Evolutionary conservation across 2,113 vertebrate genomes (phyloP), one percentile per base, ranked within the genome.

Genomic region (Sminthopsis crassicaudata): DNA sequence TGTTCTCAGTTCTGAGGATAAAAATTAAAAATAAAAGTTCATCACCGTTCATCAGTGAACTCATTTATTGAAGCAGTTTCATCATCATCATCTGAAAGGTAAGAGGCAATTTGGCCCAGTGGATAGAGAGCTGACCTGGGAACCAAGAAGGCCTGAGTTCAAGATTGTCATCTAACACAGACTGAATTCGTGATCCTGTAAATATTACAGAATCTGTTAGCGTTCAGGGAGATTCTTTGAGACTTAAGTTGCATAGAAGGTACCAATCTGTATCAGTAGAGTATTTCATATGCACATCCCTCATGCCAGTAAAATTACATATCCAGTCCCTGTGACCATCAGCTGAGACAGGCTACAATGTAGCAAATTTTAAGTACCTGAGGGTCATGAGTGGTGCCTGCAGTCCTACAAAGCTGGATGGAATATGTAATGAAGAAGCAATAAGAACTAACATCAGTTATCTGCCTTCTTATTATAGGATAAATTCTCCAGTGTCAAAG

Each of bases 341-440:
- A 51, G 93, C 92, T 53, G 22, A 25, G 53, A 88, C 24, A 91
- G 91, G 57, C 50, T 84, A 52, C 90, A 16, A 9, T 36, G 3
- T 92, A 88, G 46, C 76, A 3, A 55, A 30, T 90, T 50, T 54
- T 92, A 92, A 46, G 8, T 53, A 16, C n/a, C 76, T 95, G 92
- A 48, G 48, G 5, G 84, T 6, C 27, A 8, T 93, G 36, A 95
- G 91, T 48, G 27, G 10, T 46, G 22, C n/a, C 46, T 90, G 14
- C 8, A 14, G 89, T 97, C 96, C 96, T 94, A 89, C 53, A 93
- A 96, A 96, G 48, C 26, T 42, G 91, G 30, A 88, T 12, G 53
- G 46, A 89, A 0, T 46, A 42, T 67, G 54, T 24, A 42, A 91
- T 92, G 92, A 14, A 92, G 10, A 90, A 95, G 9, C 24, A 57